These are phyloP conservation scores for Ctenicera cuprea DNA, from an alignment of 2,888 invertebrate genomes.

Conservation along the genomic window DNA sequence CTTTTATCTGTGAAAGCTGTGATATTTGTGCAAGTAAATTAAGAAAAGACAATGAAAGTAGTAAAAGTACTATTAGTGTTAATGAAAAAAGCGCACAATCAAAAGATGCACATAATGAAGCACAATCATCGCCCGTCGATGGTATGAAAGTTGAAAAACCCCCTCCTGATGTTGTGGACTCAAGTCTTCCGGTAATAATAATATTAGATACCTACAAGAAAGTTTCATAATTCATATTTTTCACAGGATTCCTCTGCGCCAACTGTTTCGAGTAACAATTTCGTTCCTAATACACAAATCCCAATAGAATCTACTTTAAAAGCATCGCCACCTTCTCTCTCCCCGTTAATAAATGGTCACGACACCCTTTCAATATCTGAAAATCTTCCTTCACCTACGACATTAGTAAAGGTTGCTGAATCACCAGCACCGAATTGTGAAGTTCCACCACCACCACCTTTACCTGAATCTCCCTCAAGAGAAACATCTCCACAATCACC, in stretches of 20 bases:
- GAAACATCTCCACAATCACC: neutral
- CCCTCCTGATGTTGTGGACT: conserved; percentile 5
- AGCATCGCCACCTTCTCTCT: conserved; percentile 41
- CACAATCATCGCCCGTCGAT: conserved; percentile 25
- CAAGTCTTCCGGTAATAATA: conserved; percentile 42
- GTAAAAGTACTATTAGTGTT: neutral
- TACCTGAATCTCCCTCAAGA: conserved; percentile 10
- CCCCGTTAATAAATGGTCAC: neutral
- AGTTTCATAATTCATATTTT: neutral
- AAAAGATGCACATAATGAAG: conserved; percentile 17
- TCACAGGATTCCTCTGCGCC: conserved; percentile 5
- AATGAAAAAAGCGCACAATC: conserved; percentile 31
- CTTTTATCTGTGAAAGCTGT: conserved; percentile 61
- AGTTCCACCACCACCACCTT: conserved; percentile 67
- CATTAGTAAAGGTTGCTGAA: conserved; percentile 48
- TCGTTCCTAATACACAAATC: no score
- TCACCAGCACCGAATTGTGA: conserved; percentile 59
- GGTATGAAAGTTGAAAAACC: neutral
- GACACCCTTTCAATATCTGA: neutral
- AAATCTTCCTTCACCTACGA: neutral
- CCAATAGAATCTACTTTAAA: no score
- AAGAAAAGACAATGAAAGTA: conserved; percentile 51
- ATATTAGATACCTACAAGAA: neutral
- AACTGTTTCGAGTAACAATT: neutral
- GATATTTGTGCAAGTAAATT: conserved; percentile 61